A percentile compares a stretch with the other conserved stretches of the same genome.
Conservation (phyloP, 2,797 vertebrate species). For the Labroides dimidiatus region DNA sequence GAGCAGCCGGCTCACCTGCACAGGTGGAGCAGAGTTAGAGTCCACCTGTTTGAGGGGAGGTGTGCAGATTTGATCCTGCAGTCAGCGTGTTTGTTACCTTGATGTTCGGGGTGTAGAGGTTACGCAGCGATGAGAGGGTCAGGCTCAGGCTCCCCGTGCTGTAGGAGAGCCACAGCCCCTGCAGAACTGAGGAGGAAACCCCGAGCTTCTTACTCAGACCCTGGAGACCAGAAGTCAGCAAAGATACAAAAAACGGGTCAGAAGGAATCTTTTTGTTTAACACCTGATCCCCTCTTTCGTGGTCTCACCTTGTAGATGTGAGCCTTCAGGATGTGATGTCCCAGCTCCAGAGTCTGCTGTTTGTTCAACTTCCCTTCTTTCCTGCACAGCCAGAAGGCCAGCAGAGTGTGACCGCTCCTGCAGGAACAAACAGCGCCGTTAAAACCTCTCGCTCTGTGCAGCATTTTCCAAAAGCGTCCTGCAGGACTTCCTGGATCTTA, state of each 20-base stretch:
- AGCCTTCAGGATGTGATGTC: conserved; percentile 98
- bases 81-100: conserved; percentile 85
- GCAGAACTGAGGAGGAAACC: conserved; percentile 95
- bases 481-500: too few species aligned
- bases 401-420: conserved; percentile 95
- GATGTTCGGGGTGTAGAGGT: conserved; percentile 98
- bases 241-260: too few species aligned
- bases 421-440: not conserved
- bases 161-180: conserved; percentile 97
- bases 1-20: conserved; percentile 93
- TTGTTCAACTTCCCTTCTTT: conserved; percentile 94
- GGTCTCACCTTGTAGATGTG: conserved; percentile 95
- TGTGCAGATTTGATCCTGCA: not conserved
- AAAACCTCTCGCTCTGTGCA: not conserved
- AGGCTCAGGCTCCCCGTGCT: conserved; percentile 94
- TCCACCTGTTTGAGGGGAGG: not conserved
- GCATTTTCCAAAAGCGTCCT: too few species aligned
- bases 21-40: conserved; percentile 6
- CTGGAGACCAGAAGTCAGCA: conserved; percentile 65
- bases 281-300: too few species aligned
- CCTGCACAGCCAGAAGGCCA: conserved; percentile 98
- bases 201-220: conserved; percentile 97
- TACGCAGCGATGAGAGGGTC: conserved; percentile 93
- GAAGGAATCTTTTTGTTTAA: too few species aligned
- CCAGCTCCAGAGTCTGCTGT: conserved; percentile 96